Base-by-base conservation (phyloP, 2,113 vertebrate species). In the Craseonycteris thonglongyai region DNA sequence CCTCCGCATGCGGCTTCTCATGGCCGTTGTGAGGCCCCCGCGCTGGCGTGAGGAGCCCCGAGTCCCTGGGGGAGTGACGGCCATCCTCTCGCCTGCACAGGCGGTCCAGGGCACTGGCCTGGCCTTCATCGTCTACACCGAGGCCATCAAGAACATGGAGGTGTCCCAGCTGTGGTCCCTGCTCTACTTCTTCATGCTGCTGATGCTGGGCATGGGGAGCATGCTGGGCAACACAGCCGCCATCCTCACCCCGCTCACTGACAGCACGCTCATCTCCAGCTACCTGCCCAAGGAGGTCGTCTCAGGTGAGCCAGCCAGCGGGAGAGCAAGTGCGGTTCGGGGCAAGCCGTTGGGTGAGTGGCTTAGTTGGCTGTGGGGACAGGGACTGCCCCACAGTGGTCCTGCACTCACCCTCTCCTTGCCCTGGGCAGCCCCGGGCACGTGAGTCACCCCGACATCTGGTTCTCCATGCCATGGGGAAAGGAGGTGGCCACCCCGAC, bases 141-240 rank as follows among this genome's bases (percentile, higher is more conserved):
- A 99, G 97, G 99, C 99, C 0, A 99, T 99, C 40, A 99, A 98
- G 75, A 99, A 99, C 98, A 99, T 99, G 99, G 99, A 99, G 0
- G 88, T 99, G 68, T 97, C 99, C 2, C 99, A 99, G 98, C 97
- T 99, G 61, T 99, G 99, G 99, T 99, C 99, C 0, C 98, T 99
- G 78, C 98, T 99, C 1, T 99, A 99, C 97, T 99, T 99, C 80
- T 1, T 98, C 88, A 99, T 99, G 99, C 97, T 99, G 65, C 97
- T 99, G 93, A 98, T 99, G 97, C 94, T 99, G 97, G 99, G 99
- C 21, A 97, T 99, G 0, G 99, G 99, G 40, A 99, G 99, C 98
- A 99, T 99, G 99, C 97, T 99, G 97, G 99, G 99, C 1, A 99
- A 99, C 76, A 96, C 98, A 0, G 99, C 99, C 0, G 99, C 98